Percentiles rank a stretch among this genome's conserved stretches.
phyloP scores from a whole-genome alignment of 2,113 vertebrate species.

The Myanophis thanlyinensis region DNA sequence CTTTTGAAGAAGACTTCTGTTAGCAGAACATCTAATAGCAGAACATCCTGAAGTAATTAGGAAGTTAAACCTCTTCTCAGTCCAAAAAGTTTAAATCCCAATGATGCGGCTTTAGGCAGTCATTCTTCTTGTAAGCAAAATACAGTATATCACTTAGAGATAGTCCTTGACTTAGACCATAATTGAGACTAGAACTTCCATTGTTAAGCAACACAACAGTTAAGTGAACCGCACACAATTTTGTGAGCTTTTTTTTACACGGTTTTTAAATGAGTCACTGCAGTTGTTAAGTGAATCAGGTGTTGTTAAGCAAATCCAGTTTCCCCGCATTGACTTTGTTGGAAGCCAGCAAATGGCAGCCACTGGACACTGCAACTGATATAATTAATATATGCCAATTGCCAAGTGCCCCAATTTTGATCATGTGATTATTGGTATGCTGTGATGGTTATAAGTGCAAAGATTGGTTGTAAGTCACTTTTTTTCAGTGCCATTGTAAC shows the following conservation, averaged over 20 bases:
- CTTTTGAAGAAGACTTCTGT: background rate
- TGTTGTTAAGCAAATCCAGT: background rate
- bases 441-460: background rate
- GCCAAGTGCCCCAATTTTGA: background rate
- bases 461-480: background rate
- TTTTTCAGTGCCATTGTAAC: background rate
- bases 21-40: background rate
- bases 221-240: background rate
- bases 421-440: background rate
- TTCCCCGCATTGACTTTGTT: background rate
- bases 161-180: background rate
- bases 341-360: background rate
- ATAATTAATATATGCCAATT: background rate
- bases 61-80: background rate
- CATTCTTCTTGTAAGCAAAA: background rate
- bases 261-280: background rate
- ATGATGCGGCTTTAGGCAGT: background rate
- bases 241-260: background rate
- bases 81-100: background rate
- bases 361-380: background rate
- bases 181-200: background rate
- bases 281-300: background rate
- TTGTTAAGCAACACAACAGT: background rate
- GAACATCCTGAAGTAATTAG: background rate
- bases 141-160: background rate